A percentile compares a stretch with the other conserved stretches of the same genome.
Conservation (phyloP, 2,888 invertebrate species). For the Lissocephala sabroskyi region DNA sequence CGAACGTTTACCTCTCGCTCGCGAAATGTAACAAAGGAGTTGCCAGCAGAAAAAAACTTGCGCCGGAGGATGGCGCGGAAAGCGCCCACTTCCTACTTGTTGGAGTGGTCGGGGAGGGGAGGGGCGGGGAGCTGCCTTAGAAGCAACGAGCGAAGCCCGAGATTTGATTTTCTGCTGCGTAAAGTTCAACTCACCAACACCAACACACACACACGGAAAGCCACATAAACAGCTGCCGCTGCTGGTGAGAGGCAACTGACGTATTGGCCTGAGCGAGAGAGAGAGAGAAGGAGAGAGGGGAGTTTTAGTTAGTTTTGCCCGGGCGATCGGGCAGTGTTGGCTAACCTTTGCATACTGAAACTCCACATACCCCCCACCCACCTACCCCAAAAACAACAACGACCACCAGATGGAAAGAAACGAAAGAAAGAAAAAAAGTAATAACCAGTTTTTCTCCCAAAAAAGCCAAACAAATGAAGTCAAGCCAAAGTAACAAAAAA, state of each 20-base stretch:
- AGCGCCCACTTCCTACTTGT: slow-evolving; percentile 63
- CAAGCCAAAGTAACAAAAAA: slow-evolving; percentile 35
- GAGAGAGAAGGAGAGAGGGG: no score
- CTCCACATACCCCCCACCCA: no score
- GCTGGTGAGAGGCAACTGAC: no score
- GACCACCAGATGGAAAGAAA: slow-evolving; percentile 21
- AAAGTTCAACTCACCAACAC: neutral
- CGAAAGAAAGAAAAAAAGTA: slow-evolving; percentile 48
- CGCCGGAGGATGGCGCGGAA: neutral
- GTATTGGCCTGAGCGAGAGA: slow-evolving; percentile 19
- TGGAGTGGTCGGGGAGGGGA: slow-evolving; percentile 9
- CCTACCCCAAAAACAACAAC: slow-evolving; percentile 35
- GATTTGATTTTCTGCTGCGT: neutral
- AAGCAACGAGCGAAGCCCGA: slow-evolving; percentile 7
- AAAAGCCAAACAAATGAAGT: slow-evolving; percentile 67
- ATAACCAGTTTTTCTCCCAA: slow-evolving; percentile 69
- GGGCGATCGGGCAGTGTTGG: no score
- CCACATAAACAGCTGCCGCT: slow-evolving; percentile 9
- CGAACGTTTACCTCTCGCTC: slow-evolving; percentile 59
- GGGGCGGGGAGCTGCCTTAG: slow-evolving; percentile 7
- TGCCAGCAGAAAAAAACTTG: slow-evolving; percentile 8
- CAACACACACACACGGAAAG: neutral
- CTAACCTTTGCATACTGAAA: slow-evolving; percentile 62
- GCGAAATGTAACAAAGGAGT: slow-evolving; percentile 64
- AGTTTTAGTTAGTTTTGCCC: slow-evolving; percentile 18